Percentiles rank a stretch among this genome's conserved stretches.
phyloP scores from a whole-genome alignment of 2,797 vertebrate species.

The Poecilia picta region DNA sequence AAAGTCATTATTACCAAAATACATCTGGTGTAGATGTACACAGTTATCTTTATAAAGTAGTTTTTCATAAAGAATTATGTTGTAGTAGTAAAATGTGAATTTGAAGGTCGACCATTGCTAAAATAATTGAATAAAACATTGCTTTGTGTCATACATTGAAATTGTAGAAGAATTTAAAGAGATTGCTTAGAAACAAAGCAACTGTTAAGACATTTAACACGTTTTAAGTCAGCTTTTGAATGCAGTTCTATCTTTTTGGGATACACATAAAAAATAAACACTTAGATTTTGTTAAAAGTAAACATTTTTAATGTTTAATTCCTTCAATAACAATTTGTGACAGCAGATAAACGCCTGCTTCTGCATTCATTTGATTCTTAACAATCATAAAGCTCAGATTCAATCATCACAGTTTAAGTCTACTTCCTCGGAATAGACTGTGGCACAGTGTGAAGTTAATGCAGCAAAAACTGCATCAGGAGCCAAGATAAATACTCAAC shows the following conservation, averaged over 20 bases:
- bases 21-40: not conserved
- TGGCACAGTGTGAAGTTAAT: constrained; percentile 19
- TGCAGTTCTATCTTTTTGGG: not conserved
- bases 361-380: constrained; percentile 8
- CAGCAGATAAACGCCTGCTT: not conserved
- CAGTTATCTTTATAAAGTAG: not conserved
- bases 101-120: not conserved
- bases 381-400: not conserved
- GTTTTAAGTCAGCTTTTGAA: not conserved
- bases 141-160: not conserved
- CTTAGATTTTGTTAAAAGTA: not conserved
- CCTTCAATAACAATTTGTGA: constrained; percentile 7
- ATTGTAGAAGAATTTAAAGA: not conserved
- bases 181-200: not conserved
- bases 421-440: constrained; percentile 5
- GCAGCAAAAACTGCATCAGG: constrained; percentile 26
- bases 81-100: not conserved
- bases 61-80: not conserved
- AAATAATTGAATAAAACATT: not conserved
- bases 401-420: not conserved
- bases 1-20: not conserved
- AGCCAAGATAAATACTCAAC: constrained; percentile 47
- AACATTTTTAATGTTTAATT: constrained; percentile 38
- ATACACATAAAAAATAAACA: not conserved
- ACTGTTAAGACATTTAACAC: not conserved